phyloP scores from a whole-genome alignment of 1,140 invertebrate genomes.

The Drosophila ficusphila region DNA sequence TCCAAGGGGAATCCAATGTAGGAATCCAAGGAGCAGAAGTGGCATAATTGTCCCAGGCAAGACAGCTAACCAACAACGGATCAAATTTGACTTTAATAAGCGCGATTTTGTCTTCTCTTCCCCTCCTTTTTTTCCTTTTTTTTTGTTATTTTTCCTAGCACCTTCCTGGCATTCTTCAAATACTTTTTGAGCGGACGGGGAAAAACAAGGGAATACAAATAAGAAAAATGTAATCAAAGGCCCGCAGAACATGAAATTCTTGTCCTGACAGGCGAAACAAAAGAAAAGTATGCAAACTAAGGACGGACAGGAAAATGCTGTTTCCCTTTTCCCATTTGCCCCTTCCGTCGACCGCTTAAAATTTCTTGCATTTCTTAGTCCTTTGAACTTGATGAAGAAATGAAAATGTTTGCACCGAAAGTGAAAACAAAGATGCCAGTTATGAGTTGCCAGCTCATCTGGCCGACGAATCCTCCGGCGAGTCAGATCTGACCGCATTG shows the following conservation, averaged over 20 bases:
- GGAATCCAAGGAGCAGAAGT: conserved; percentile 3
- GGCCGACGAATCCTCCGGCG: neutral
- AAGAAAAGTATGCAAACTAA: conserved; percentile 58
- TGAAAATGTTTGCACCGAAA: conserved; percentile 24
- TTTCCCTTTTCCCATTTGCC: neutral
- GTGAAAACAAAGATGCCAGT: conserved; percentile 13
- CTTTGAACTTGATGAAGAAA: conserved; percentile 40
- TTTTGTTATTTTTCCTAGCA: neutral
- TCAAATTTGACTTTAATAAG: conserved; percentile 37
- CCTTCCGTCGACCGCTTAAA: neutral
- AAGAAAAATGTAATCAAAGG: conserved; percentile 27
- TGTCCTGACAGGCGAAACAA: conserved; percentile 53
- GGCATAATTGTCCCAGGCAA: conserved; percentile 8
- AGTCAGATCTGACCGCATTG: neutral
- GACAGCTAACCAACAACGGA: conserved; percentile 10
- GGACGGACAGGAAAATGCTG: conserved; percentile 1
- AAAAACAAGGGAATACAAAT: conserved; percentile 1
- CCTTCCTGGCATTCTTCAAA: conserved; percentile 11
- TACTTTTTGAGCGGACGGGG: conserved; percentile 4
- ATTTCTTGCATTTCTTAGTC: conserved; percentile 6
- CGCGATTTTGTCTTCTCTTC: conserved; percentile 1
- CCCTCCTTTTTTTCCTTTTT: neutral
- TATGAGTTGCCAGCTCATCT: neutral
- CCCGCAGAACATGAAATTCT: conserved; percentile 46
- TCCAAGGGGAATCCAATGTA: neutral